Percentiles rank a stretch among this genome's conserved stretches.
Conservation (phyloP, 2,888 invertebrate species). For the Apoda limacodes region DNA sequence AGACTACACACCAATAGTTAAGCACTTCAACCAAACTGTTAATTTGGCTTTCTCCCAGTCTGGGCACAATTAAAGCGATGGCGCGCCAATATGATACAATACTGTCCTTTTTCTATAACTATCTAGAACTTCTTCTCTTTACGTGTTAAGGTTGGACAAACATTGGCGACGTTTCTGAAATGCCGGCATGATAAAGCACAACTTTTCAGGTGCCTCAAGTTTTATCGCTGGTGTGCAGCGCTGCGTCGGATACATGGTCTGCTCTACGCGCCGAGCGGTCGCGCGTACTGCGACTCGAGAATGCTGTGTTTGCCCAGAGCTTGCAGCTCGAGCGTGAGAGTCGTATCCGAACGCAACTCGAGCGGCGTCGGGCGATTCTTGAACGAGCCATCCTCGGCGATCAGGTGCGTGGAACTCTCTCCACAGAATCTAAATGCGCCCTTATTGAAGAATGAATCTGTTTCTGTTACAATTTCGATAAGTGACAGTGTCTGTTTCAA, state of each 20-base stretch:
- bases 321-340: conserved; percentile 48
- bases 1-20: too few species aligned
- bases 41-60: too few species aligned
- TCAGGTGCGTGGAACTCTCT: conserved; percentile 14
- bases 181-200: background rate
- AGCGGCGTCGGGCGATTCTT: conserved; percentile 41
- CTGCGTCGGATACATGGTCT: conserved; percentile 50
- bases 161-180: too few species aligned
- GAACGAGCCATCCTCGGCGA: conserved; percentile 43
- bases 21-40: too few species aligned
- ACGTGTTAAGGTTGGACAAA: too few species aligned
- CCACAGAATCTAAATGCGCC: conserved; percentile 22
- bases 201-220: conserved; percentile 40
- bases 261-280: conserved; percentile 48
- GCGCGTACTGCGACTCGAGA: conserved; percentile 48
- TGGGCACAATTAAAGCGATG: too few species aligned
- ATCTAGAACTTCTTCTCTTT: too few species aligned
- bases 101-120: too few species aligned
- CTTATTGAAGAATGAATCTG: too few species aligned
- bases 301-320: conserved; percentile 47
- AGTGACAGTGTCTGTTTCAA: too few species aligned
- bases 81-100: too few species aligned
- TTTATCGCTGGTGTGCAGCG: conserved; percentile 40
- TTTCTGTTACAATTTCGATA: too few species aligned
- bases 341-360: conserved; percentile 49